These are phyloP conservation scores for Crossocerus cetratus DNA, from an alignment of 2,888 invertebrate species.

Conservation along the genomic window DNA sequence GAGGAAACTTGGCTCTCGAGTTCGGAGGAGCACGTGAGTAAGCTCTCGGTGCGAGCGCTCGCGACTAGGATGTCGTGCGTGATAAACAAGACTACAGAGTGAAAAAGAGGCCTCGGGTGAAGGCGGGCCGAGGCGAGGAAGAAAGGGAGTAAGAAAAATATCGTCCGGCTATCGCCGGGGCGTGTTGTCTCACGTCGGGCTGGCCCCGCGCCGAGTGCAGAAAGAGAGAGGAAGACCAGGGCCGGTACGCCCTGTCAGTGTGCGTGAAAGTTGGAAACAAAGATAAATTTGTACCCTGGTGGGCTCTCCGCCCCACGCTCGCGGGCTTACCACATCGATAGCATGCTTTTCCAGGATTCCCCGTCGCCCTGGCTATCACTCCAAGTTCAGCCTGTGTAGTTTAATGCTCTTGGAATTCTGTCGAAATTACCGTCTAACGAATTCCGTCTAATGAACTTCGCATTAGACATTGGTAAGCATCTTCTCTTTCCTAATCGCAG, in stretches of 20 bases:
- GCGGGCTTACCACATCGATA: conserved; percentile 59
- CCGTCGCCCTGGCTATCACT: neutral
- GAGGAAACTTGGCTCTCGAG: neutral
- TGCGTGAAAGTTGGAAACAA: conserved; percentile 71
- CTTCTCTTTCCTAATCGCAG: too few relatives aligned
- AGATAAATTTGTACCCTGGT: conserved; percentile 69
- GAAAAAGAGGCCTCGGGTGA: neutral
- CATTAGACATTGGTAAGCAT: too few relatives aligned
- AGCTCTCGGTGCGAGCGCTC: conserved; percentile 1
- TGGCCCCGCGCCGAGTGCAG: conserved; percentile 16
- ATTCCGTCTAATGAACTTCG: too few relatives aligned
- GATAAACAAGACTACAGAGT: neutral
- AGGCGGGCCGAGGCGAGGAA: neutral
- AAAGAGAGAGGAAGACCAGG: conserved; percentile 24
- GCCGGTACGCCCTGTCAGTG: conserved; percentile 55
- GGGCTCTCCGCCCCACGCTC: conserved; percentile 40
- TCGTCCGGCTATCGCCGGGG: conserved; percentile 41
- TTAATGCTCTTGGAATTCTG: too few relatives aligned
- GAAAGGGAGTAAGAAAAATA: conserved; percentile 42
- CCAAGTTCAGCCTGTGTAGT: too few relatives aligned
- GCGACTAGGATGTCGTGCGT: conserved; percentile 19
- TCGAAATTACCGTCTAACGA: too few relatives aligned
- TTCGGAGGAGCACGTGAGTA: conserved; percentile 15
- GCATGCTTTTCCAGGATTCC: conserved; percentile 16
- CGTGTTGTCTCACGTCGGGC: conserved; percentile 33